Evolutionary conservation across 2,888 invertebrate genomes (phyloP).

Genomic region (Melolontha melolontha): DNA sequence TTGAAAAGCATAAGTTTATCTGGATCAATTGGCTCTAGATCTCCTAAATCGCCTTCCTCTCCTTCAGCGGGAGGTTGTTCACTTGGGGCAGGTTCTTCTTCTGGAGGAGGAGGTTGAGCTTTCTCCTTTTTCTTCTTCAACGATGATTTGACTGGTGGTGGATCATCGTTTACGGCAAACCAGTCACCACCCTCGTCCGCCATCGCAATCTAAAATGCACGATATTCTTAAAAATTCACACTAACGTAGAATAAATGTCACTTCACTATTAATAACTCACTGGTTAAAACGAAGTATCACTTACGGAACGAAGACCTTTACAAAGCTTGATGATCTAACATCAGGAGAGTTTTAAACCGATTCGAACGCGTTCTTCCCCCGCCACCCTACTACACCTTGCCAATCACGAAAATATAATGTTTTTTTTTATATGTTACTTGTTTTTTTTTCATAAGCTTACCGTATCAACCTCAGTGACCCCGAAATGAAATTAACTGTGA

Average conservation of each 20-base stretch:
- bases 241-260: constrained; percentile 33
- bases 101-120: not conserved
- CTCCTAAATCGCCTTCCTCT: constrained; percentile 57
- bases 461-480: constrained; percentile 52
- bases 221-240: constrained; percentile 19
- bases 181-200: constrained; percentile 58
- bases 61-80: constrained; percentile 54
- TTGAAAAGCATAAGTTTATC: constrained; percentile 78
- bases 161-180: constrained; percentile 54
- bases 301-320: constrained; percentile 51
- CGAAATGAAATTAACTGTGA: constrained; percentile 13
- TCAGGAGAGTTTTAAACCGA: constrained; percentile 61
- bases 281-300: constrained; percentile 40
- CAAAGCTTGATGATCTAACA: constrained; percentile 56
- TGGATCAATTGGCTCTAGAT: constrained; percentile 68
- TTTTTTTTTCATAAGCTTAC: constrained; percentile 40
- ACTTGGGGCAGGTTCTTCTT: constrained; percentile 42
- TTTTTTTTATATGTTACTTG: constrained; percentile 49
- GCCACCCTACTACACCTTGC: constrained; percentile 57
- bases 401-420: constrained; percentile 57
- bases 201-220: constrained; percentile 44
- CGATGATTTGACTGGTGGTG: constrained; percentile 44
- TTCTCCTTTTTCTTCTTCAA: constrained; percentile 1
- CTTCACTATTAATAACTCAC: constrained; percentile 46
- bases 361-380: constrained; percentile 54